Conservation (phyloP, 1,140 invertebrate genomes). For the Copidosoma floridanum region DNA sequence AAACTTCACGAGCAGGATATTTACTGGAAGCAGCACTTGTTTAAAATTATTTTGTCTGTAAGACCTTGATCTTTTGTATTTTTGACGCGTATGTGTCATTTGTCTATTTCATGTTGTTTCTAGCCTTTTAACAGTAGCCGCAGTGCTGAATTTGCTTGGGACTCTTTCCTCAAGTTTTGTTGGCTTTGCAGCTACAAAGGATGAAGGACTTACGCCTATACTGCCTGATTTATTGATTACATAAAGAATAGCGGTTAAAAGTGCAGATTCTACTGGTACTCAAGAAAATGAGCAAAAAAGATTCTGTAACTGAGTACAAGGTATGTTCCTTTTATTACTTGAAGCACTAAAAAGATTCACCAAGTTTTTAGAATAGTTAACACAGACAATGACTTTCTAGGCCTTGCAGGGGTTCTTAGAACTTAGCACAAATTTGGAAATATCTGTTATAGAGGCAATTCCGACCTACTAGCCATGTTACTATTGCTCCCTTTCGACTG, state of each 20-base stretch:
- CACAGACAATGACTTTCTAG: constrained; percentile 47
- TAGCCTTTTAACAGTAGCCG: constrained; percentile 81
- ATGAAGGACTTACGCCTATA: constrained; percentile 62
- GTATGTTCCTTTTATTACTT: constrained; percentile 53
- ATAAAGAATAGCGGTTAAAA: constrained; percentile 60
- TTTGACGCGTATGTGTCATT: too few species aligned
- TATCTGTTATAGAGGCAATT: constrained; percentile 63
- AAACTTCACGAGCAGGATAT: too few species aligned
- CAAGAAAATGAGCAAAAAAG: constrained; percentile 83
- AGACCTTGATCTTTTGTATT: too few species aligned
- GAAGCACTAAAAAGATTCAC: constrained; percentile 4
- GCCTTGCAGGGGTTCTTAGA: constrained; percentile 76
- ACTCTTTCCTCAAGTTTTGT: constrained; percentile 63
- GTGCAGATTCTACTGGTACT: constrained; percentile 63
- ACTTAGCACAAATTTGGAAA: constrained; percentile 63
- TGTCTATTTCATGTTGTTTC: constrained; percentile 39
- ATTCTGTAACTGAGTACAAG: constrained; percentile 82
- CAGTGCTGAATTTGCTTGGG: constrained; percentile 72
- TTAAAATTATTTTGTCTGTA: neutral
- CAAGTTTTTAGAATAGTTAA: neutral
- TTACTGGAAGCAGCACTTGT: too few species aligned
- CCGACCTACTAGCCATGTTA: constrained; percentile 77
- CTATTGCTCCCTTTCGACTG: constrained; percentile 70
- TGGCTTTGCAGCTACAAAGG: constrained; percentile 65
- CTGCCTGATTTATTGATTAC: constrained; percentile 58